A percentile compares a stretch with the other conserved stretches of the same genome.
Evolutionary conservation across 2,113 vertebrate genomes (phyloP).

Genomic region (Sinocyclocheilus anshuiensis): DNA sequence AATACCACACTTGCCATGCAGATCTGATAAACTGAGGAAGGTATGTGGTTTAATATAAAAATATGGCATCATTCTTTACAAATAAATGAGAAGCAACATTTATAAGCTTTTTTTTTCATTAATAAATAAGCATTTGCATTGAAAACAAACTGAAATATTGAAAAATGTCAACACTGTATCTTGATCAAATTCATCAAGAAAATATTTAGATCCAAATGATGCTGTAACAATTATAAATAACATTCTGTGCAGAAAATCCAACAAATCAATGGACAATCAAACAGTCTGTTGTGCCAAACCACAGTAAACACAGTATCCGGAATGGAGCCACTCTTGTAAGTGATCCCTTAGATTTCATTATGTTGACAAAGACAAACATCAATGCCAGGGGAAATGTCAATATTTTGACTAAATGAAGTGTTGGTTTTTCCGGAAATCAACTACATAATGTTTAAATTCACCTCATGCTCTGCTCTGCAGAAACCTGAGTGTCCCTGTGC

Average conservation of each 20-base stretch:
- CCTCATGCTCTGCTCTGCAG: conserved; percentile 19
- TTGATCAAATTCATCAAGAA: neutral
- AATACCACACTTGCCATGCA: neutral
- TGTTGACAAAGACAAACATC: conserved; percentile 3
- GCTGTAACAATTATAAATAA: neutral
- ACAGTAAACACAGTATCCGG: neutral
- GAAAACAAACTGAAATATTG: neutral
- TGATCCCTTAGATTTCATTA: neutral
- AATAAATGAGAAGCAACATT: neutral
- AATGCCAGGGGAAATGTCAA: neutral
- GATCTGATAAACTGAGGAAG: neutral
- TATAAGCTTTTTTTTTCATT: neutral
- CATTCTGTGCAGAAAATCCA: neutral
- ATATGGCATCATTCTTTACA: neutral
- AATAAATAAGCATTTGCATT: neutral
- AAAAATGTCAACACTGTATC: neutral
- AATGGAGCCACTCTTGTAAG: neutral
- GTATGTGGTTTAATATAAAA: neutral
- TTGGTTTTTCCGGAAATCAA: neutral
- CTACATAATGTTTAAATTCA: conserved; percentile 20
- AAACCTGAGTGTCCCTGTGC: neutral
- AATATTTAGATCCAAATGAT: neutral
- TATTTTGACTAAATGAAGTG: neutral
- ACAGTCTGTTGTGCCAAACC: neutral
- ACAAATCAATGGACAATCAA: neutral